Evolutionary conservation across 2,797 vertebrate species (phyloP), one percentile per base, ranked within the genome.

Genomic region (Xiphophorus birchmanni): DNA sequence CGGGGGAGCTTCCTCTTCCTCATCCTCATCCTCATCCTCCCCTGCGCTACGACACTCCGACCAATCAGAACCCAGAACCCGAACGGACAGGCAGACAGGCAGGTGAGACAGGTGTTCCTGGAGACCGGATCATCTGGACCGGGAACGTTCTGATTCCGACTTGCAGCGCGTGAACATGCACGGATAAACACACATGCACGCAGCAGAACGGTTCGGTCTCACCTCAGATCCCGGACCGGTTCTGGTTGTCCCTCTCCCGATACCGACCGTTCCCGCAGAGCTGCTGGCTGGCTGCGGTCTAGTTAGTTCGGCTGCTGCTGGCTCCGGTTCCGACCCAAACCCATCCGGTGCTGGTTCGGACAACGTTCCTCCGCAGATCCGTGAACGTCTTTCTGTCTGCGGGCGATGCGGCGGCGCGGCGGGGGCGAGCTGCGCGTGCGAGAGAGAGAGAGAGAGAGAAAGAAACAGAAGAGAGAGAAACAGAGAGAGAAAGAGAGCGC

Each of bases 161-260:
- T 67, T 21, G 82, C 84, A 79, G 73, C 56, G 23, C 32, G 5
- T 44, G 26, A 65, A 4, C 76, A 1, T 37, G 32, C 32, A 11
- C 44, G 7, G 11, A 42, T 35, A 37, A 74, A 58, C 81, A 48
- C 35, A 15, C 47, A 21, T 71, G 29, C 79, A 67, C 23, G 26
- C 11, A 65, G 15, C n/a, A 6, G 47, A 42, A 40, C 18, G 56
- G 40, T 29, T 73, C 77, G 37, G 40, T 77, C 82, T 83, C 78
- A 90, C 91, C 91, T 87, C 74, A 79, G 48, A 74, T 11, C 72
- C 76, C 79, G 45, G 79, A 86, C 65, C 77, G 37, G 52, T 84
- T 81, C 88, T 0, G 2, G 52, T 88, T 83, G 58, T 73, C 29
- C 74, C 77, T 50, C 86, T 50, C 50, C 48, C 12, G n/a, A 29